A percentile compares a stretch with the other conserved stretches of the same genome.
Evolutionary conservation across 53 echinoderm and acorn worm genomes (phyloP).

Genomic region (Henricia sp.): DNA sequence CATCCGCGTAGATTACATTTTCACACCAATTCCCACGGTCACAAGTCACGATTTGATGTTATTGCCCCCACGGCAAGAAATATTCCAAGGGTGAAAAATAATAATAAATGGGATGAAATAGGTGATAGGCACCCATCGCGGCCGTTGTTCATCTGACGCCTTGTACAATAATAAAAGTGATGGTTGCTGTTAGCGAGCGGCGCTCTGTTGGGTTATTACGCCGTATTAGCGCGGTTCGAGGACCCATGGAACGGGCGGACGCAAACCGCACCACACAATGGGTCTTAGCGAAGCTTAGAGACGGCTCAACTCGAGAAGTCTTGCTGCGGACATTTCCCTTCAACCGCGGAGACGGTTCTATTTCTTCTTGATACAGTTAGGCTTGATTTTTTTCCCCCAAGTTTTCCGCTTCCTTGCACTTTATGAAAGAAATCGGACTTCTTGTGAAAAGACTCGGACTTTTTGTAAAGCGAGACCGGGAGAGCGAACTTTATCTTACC

Average conservation of each 20-base stretch:
- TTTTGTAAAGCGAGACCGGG: too few species aligned
- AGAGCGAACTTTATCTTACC: too few species aligned
- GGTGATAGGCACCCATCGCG: constrained; percentile 51
- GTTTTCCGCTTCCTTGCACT: constrained; percentile 6
- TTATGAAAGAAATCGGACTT: not conserved
- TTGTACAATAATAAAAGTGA: constrained; percentile 60
- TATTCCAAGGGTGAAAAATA: constrained; percentile 42
- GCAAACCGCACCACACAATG: constrained; percentile 59
- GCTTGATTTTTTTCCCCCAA: not conserved
- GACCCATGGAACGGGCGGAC: constrained; percentile 46
- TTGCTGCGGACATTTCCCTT: constrained; percentile 43
- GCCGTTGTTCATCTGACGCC: constrained; percentile 56
- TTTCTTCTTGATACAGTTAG: constrained; percentile 37
- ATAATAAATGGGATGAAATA: constrained; percentile 43
- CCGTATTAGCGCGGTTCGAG: constrained; percentile 62
- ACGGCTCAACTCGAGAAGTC: constrained; percentile 2
- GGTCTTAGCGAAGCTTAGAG: constrained; percentile 25
- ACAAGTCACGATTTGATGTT: constrained; percentile 57
- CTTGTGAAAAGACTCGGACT: not conserved
- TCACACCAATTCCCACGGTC: constrained; percentile 47
- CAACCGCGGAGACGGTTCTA: not conserved
- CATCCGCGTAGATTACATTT: not conserved
- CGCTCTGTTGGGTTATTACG: constrained; percentile 58
- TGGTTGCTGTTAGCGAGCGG: constrained; percentile 59
- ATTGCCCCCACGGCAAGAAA: constrained; percentile 63